Evolutionary conservation across 2,888 invertebrate species (phyloP), one percentile per base, ranked within the genome.

Genomic region (Platypus cylindrus): DNA sequence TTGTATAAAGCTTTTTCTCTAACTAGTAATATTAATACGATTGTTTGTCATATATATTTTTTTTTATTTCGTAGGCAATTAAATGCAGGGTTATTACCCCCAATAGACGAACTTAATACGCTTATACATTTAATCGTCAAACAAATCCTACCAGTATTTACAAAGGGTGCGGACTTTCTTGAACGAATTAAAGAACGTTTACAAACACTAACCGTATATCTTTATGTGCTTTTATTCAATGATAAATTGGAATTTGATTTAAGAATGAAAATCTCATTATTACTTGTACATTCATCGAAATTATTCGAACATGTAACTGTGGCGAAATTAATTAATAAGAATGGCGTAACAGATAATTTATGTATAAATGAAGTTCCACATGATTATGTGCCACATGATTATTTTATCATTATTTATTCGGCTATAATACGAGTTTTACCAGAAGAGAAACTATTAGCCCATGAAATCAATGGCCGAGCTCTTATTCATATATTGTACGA

Each of bases 241-340:
- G 58, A 60, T 3, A 68, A 71, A 38, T 62, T 73, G 2, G 71
- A 74, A 0, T 73, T 76, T 68, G 78, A 79, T 48, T 70, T 74
- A 0, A 75, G 75, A 49, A 67, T 68, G 4, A 71, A 78, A 47
- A 68, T 70, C 41, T 77, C 73, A 0, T 65, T 75, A 22, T 51
- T 76, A 11, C 61, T 67, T 36, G 57, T 73, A 3, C 58, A 67
- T 30, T 63, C 68, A 51, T 62, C 64, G 22, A 56, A 64, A 27
- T 53, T 43, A 17, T 14, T 37, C n/a, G 40, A 43, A 22, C 33
- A 36, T 8, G 36, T 27, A 14, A 34, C 11, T 12, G 29, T 35
- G 23, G 37, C 40, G 24, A 27, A 40, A 1, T 35, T 37, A 51
- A 24, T 38, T 53, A 39, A 49, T 51, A 44, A 48, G 46, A 42